Base-by-base conservation (phyloP, 2,797 vertebrate genomes). In the Psittacula derbiana region DNA sequence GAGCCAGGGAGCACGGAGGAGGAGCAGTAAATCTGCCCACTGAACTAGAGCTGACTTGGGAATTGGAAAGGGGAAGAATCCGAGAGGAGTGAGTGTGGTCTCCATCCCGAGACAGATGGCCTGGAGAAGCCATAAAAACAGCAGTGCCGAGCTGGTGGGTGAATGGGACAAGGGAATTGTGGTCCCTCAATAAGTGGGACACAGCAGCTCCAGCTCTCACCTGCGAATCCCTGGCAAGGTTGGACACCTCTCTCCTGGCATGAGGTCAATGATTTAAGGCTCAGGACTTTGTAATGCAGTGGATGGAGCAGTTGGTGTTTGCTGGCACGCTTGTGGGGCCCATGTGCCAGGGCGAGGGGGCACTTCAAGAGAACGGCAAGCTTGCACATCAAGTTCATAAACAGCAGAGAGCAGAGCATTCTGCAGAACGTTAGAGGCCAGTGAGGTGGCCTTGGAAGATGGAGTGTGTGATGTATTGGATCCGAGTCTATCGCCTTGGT, bases 1-100 rank as follows among this genome's bases (percentile, higher is more conserved):
- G 60, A 94, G 93, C 95, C 94, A 91, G 62, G 70, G 86, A 71
- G 85, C 82, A 57, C 0, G 0, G 79, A 71, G 67, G 44, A 85
- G 87, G 3, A 36, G 82, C 15, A 82, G 91, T 94, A 95, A 96
- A 95, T 95, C 92, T 92, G 62, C 71, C 44, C 46, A 8, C 74
- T 36, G 89, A 96, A 91, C 46, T n/a, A 90, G 93, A 81, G 91
- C 86, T 93, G 93, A 40, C 94, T 91, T 76, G 90, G 92, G 93
- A 93, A 95, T 80, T 92, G 93, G 73, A 88, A 94, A 93, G 92
- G 86, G 93, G 93, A 80, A 94, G 92, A 92, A 91, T 79, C 86
- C 78, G 67, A 23, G 83, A 52, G 76, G 93, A 91, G 83, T 11
- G 72, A 95, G 93, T 46, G 93, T 84, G 92, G 84, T 95, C 92